Percentiles rank a stretch among this genome's conserved stretches.
phyloP scores from a whole-genome alignment of 2,113 vertebrate genomes.

The Chrysemys picta region DNA sequence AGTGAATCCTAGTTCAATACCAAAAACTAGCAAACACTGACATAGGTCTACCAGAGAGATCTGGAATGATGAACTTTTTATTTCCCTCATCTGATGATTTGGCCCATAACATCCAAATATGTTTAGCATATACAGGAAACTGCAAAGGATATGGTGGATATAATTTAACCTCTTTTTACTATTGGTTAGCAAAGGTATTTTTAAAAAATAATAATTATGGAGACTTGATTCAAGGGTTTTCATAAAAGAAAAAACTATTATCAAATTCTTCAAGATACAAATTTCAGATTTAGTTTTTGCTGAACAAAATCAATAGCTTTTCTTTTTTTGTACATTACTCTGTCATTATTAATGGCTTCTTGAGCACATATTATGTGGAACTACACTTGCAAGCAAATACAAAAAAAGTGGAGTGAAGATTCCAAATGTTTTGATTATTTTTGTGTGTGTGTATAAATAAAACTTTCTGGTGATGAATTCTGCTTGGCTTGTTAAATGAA shows the following conservation, averaged over 20 bases:
- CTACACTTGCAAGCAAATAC: not conserved
- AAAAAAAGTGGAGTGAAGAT: not conserved
- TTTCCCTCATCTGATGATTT: not conserved
- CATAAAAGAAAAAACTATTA: not conserved
- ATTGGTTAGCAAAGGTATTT: not conserved
- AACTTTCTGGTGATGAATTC: not conserved
- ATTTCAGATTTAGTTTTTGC: not conserved
- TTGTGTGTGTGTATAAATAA: not conserved
- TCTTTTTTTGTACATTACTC: not conserved
- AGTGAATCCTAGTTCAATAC: not conserved
- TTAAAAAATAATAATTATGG: not conserved
- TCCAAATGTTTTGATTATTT: not conserved
- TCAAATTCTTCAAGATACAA: not conserved
- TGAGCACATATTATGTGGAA: not conserved
- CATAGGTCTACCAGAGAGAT: not conserved
- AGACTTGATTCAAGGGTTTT: rapidly evolving
- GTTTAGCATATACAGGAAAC: not conserved
- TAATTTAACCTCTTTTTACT: not conserved
- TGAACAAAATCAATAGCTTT: not conserved
- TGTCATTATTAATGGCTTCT: not conserved
- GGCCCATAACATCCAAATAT: not conserved
- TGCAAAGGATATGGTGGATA: not conserved
- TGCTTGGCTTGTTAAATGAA: not conserved
- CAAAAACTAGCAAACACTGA: not conserved
- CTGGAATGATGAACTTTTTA: not conserved